A percentile compares a stretch with the other conserved stretches of the same genome.
Conservation (phyloP, 2,797 vertebrate species). For the Gila robusta region DNA sequence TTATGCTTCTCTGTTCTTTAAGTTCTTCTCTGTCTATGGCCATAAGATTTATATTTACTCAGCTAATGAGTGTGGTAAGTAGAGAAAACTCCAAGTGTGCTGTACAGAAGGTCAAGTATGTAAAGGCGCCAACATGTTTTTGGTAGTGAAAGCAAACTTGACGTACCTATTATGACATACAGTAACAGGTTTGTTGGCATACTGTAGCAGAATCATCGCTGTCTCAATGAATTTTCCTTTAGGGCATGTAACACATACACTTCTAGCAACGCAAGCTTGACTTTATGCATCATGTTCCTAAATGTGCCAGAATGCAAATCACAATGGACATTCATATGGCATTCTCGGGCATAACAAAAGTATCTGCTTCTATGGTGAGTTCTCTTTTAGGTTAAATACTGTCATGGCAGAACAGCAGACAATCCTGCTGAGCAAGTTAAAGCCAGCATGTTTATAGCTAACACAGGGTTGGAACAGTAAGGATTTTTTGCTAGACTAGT, state of each 20-base stretch:
- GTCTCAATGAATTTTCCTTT: not conserved
- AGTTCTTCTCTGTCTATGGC: not conserved
- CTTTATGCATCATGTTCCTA: not conserved
- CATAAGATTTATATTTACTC: constrained; percentile 9
- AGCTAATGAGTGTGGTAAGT: not conserved
- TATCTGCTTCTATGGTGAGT: not conserved
- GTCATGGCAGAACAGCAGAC: not conserved
- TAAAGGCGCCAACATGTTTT: not conserved
- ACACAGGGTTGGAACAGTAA: not conserved
- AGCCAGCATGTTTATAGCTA: not conserved
- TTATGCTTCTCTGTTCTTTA: constrained; percentile 1
- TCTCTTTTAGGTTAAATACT: constrained; percentile 1
- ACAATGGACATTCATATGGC: not conserved
- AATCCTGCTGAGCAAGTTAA: constrained; percentile 21
- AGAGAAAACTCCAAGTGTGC: not conserved
- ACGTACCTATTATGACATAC: not conserved
- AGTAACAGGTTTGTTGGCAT: not conserved
- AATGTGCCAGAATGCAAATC: not conserved
- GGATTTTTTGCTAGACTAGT: not conserved
- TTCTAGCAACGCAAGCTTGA: not conserved
- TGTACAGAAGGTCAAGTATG: not conserved
- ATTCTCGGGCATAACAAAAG: not conserved
- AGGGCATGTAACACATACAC: not conserved
- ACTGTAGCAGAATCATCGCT: not conserved
- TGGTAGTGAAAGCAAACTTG: not conserved